Base-by-base conservation (phyloP, 1,140 invertebrate genomes). In the Cephus cinctus region DNA sequence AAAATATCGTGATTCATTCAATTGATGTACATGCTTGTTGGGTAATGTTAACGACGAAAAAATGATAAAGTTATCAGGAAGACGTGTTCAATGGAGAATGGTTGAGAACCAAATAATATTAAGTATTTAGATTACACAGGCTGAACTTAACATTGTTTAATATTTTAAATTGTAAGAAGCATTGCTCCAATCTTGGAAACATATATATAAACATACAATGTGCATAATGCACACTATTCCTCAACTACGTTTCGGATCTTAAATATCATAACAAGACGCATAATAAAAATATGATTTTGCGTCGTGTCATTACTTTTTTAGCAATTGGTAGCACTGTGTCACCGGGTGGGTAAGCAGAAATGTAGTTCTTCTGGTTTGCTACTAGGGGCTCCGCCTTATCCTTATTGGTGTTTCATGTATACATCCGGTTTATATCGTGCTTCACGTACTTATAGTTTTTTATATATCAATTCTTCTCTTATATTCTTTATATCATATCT, bases 371-470 rank as follows among this genome's bases (percentile, higher is more conserved):
- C 30, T 42, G 50, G 43, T 51, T 46, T 54, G 12, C 27, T 47
- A 35, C 14, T 15, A 50, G 43, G 18, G 35, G 50, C 52, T 44
- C 47, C 36, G 6, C n/a, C 5, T 23, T 42, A 40, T 15, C 31
- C 8, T 23, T 25, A 40, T 43, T 15, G 39, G 25, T 16, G 27
- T 55, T 50, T 48, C 32, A n/a, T 41, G 41, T 44, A 31, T 32
- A 52, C 51, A 61, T 63, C 59, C 61, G 61, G 65, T 60, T 55
- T 52, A 57, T 15, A 43, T 43, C 38, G 47, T 58, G 50, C 27
- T 27, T 27, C 38, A 52, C 50, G 47, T 43, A 47, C 52, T 47
- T 43, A 41, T 52, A 38, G 16, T 46, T 57, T 52, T 47, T 43
- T 41, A 23, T 50, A 19, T 5, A 35, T 25, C 1, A 22, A 38